phyloP scores from a whole-genome alignment of 53 echinoderm and acorn worm species.

The Henricia sp. region DNA sequence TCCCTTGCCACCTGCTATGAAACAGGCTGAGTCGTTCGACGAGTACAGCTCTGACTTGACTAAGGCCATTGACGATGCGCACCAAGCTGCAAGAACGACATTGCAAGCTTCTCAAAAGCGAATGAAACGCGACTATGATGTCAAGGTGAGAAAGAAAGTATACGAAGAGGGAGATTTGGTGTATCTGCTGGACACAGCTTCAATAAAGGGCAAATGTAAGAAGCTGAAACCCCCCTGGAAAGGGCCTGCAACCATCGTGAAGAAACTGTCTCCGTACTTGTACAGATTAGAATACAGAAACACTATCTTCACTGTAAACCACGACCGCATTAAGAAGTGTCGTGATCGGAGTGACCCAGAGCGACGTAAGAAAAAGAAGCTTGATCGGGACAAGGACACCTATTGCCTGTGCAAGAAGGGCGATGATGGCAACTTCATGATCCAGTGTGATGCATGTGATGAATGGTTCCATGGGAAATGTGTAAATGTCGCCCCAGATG shows the following conservation, averaged over 20 bases:
- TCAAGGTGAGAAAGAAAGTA: background rate
- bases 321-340: constrained; percentile 43
- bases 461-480: constrained; percentile 43
- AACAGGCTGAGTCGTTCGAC: constrained; percentile 13
- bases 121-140: constrained; percentile 38
- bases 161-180: constrained; percentile 27
- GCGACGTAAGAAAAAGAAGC: background rate
- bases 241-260: constrained; percentile 20
- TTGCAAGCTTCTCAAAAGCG: constrained; percentile 4
- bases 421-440: constrained; percentile 35
- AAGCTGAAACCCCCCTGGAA: constrained; percentile 48
- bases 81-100: constrained; percentile 22
- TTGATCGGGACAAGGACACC: background rate
- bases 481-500: constrained; percentile 16
- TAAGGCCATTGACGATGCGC: constrained; percentile 11
- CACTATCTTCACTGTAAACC: constrained; percentile 27
- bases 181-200: constrained; percentile 37
- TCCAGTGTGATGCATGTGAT: constrained; percentile 28
- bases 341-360: constrained; percentile 18
- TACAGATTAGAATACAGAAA: constrained; percentile 26
- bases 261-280: constrained; percentile 33
- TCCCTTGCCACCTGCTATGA: background rate
- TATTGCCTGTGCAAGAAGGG: constrained; percentile 36
- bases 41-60: constrained; percentile 8
- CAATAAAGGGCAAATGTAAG: constrained; percentile 19